phyloP scores from a whole-genome alignment of 1,140 invertebrate genomes.

The Philopotamus ludificatus region DNA sequence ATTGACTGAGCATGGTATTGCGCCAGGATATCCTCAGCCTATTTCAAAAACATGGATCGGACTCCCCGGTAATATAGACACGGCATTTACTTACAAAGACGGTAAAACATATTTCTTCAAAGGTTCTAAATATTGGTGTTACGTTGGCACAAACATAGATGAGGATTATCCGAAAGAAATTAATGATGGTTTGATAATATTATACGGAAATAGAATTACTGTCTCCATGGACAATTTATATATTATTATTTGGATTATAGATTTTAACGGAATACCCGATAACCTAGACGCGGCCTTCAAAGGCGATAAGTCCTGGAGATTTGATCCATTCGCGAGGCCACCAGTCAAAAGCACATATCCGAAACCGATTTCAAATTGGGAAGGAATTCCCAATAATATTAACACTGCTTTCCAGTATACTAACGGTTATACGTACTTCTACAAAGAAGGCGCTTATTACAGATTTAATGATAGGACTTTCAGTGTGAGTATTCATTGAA shows the following conservation, averaged over 20 bases:
- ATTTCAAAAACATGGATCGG: constrained; percentile 80
- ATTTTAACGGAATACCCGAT: constrained; percentile 89
- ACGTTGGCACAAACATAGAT: constrained; percentile 78
- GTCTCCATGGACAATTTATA: too few species aligned
- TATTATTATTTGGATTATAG: too few species aligned
- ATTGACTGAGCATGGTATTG: constrained; percentile 77
- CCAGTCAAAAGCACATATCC: constrained; percentile 88
- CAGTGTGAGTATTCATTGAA: constrained; percentile 63
- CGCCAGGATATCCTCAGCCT: constrained; percentile 75
- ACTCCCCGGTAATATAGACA: constrained; percentile 83
- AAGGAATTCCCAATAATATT: constrained; percentile 81
- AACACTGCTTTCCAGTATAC: constrained; percentile 89
- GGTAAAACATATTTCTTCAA: constrained; percentile 93
- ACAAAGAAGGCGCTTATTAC: constrained; percentile 87
- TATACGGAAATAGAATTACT: too few species aligned
- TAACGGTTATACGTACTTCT: constrained; percentile 96
- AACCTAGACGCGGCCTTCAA: constrained; percentile 91
- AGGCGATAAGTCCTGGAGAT: constrained; percentile 91
- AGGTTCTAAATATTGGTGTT: constrained; percentile 91
- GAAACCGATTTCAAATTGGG: constrained; percentile 87
- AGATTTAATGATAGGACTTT: constrained; percentile 91
- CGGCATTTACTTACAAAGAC: constrained; percentile 87
- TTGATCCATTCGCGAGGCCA: constrained; percentile 80
- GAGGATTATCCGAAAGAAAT: constrained; percentile 89
- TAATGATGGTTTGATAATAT: constrained; percentile 62